Percentiles rank a stretch among this genome's conserved stretches.
phyloP scores from a whole-genome alignment of 2,113 vertebrate genomes.

The Pelecanus crispus region DNA sequence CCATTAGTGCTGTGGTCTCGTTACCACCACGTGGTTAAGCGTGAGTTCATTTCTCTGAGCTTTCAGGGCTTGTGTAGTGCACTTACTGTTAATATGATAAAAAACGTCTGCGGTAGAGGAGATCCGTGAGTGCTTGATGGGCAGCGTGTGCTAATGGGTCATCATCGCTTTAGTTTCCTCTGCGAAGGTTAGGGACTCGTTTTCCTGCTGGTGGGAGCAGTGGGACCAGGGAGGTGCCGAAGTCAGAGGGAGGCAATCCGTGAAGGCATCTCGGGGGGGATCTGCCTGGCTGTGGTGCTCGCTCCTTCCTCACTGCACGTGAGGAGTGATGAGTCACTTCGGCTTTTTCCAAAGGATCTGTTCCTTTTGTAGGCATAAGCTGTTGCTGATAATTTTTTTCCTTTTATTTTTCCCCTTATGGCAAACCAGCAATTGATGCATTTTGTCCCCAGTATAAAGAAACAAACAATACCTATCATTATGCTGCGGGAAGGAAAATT shows the following conservation, averaged over 20 bases:
- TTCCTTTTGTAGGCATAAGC: not conserved
- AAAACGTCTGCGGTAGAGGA: not conserved
- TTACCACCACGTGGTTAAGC: not conserved
- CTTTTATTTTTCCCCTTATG: not conserved
- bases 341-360: not conserved
- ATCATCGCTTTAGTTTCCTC: not conserved
- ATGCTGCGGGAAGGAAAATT: not conserved
- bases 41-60: not conserved
- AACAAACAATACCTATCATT: not conserved
- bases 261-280: not conserved
- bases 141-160: conserved; percentile 3
- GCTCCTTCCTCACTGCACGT: rapidly evolving
- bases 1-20: not conserved
- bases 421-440: not conserved
- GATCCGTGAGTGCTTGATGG: not conserved
- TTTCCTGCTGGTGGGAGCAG: not conserved
- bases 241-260: not conserved
- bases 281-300: not conserved
- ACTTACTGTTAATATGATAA: not conserved
- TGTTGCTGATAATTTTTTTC: not conserved
- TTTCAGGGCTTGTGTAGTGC: not conserved
- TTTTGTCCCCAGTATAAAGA: not conserved
- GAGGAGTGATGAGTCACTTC: not conserved
- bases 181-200: not conserved
- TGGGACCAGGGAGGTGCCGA: not conserved